Evolutionary conservation across 2,888 invertebrate species (phyloP), one percentile per base, ranked within the genome.

Genomic region (Chymomyza procnemis): DNA sequence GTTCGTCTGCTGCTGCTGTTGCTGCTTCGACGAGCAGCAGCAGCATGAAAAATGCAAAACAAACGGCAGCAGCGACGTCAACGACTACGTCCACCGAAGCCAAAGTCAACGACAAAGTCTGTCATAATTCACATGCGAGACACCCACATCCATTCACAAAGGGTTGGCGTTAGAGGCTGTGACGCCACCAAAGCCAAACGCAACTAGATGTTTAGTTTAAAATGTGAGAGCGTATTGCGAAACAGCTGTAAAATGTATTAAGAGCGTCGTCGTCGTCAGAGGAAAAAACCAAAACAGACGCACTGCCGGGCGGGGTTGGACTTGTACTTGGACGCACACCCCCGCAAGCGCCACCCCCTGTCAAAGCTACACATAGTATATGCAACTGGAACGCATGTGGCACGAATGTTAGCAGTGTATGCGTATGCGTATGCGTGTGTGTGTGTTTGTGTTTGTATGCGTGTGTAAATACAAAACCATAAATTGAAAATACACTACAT

Each of bases 121-220:
- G 79, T 86, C 87, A 88, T 88, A 86, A 86, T 81, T 86, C 87
- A 88, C 85, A 88, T 88, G 84, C 80, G 80, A 76, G 14, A 19
- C 21, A 19, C 50, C 56, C 59, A 21, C 48, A 73, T 52, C 14
- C 12, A 34, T 22, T n/a, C n/a, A n/a, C n/a, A 60, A 26, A 26
- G 59, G 47, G 6, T 21, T 59, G 19, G 46, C 14, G 47, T 47
- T 12, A 5, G 16, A 50, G 4, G 14, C 16, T 50, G 30, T 59
- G 14, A 50, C 34, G 12, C 16, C n/a, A 14, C 16, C n/a, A 22
- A n/a, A n/a, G 16, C 16, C 34, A 48, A 65, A 21, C 19, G 59
- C 21, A 72, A 70, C 75, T 76, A 76, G 62, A 67, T 67, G 67
- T 82, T 86, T 78, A 81, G 82, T 85, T 82, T 81, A 81, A 61